Percentiles rank a stretch among this genome's conserved stretches.
These are phyloP conservation scores for Aporophyla lueneburgensis DNA, from an alignment of 2,888 invertebrate species.

Conservation along the genomic window DNA sequence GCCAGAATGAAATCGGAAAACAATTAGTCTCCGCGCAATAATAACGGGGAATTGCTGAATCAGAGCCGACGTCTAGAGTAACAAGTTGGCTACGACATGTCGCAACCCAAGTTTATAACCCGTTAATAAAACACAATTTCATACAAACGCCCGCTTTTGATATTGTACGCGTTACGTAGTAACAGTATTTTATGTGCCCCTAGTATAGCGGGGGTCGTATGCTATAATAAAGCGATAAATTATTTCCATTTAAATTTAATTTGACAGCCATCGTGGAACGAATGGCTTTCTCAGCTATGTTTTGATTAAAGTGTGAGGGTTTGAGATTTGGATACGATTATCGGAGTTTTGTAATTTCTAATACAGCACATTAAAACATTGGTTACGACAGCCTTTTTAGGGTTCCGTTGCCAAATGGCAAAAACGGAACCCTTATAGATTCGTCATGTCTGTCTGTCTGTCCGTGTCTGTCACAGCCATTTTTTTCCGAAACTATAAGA, in stretches of 20 bases:
- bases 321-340: conserved; percentile 68
- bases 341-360: conserved; percentile 6
- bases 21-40: conserved; percentile 84
- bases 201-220: conserved; percentile 86
- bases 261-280: conserved; percentile 87
- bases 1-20: conserved; percentile 82
- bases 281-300: conserved; percentile 78
- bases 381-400: background rate
- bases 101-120: conserved; percentile 87
- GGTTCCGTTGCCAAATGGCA: too few species aligned
- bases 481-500: too few species aligned
- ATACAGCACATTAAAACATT: background rate
- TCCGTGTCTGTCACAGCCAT: too few species aligned
- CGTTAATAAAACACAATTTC: conserved; percentile 90
- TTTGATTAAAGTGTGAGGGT: conserved; percentile 83
- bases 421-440: too few species aligned
- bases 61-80: conserved; percentile 80
- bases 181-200: conserved; percentile 87
- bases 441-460: too few species aligned
- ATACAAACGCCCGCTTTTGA: conserved; percentile 82
- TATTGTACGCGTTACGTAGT: conserved; percentile 81
- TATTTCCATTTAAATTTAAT: conserved; percentile 90
- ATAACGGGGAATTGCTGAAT: conserved; percentile 81
- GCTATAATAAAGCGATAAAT: conserved; percentile 89
- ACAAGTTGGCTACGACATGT: conserved; percentile 88